These are phyloP conservation scores for Incurvaria masculella DNA, from an alignment of 2,888 invertebrate genomes.

Conservation along the genomic window DNA sequence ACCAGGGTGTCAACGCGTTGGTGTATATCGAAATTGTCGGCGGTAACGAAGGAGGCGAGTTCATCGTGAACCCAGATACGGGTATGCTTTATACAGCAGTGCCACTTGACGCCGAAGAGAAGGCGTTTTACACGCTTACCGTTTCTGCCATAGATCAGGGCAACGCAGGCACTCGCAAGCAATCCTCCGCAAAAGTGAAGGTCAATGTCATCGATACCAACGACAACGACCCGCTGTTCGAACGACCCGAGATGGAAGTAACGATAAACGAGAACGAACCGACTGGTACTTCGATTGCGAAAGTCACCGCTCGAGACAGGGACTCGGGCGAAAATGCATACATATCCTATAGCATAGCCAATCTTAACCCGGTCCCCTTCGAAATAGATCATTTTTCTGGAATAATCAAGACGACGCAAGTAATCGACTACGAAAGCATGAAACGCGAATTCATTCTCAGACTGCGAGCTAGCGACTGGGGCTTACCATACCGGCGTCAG, in stretches of 20 bases:
- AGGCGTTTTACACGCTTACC: slow-evolving; percentile 80
- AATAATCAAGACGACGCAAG: slow-evolving; percentile 75
- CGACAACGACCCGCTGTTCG: slow-evolving; percentile 91
- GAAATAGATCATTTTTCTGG: slow-evolving; percentile 94
- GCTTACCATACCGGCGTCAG: slow-evolving; percentile 85
- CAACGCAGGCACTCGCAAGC: slow-evolving; percentile 76
- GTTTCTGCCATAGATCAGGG: slow-evolving; percentile 89
- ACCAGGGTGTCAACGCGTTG: slow-evolving; percentile 78
- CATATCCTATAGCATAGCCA: slow-evolving; percentile 91
- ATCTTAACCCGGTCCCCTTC: slow-evolving; percentile 89
- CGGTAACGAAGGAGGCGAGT: slow-evolving; percentile 88
- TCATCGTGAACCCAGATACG: slow-evolving; percentile 80
- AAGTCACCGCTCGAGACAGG: slow-evolving; percentile 80
- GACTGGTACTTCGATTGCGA: slow-evolving; percentile 79
- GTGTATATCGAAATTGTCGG: slow-evolving; percentile 87
- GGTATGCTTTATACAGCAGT: slow-evolving; percentile 87
- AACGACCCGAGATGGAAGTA: slow-evolving; percentile 65
- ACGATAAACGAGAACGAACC: slow-evolving; percentile 85
- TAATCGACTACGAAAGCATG: slow-evolving; percentile 91
- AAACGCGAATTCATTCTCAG: slow-evolving; percentile 75
- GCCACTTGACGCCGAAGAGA: slow-evolving; percentile 78
- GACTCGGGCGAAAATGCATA: slow-evolving; percentile 95
- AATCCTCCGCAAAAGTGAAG: slow-evolving; percentile 88
- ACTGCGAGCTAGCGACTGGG: slow-evolving; percentile 94
- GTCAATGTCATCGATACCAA: slow-evolving; percentile 88